Evolutionary conservation across 2,888 invertebrate species (phyloP).

Genomic region (Punctoribates punctum): DNA sequence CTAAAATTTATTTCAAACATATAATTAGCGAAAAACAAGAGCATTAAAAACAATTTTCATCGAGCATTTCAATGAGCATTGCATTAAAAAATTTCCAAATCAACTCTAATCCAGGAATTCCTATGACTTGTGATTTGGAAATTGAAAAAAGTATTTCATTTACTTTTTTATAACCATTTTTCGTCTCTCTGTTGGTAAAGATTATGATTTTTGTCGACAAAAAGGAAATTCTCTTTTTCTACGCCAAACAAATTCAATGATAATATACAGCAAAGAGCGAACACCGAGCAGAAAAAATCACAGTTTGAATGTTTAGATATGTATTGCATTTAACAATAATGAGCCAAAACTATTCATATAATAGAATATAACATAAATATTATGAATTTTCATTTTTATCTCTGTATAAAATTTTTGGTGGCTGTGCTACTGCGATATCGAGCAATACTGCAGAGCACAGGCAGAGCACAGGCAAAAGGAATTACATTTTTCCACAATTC

Average conservation of each 20-base stretch:
- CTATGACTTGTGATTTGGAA: neutral
- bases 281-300: no score
- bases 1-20: no score
- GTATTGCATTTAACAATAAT: conserved; percentile 24
- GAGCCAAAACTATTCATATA: conserved; percentile 25
- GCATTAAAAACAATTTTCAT: no score
- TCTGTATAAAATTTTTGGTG: neutral
- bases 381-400: neutral
- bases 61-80: no score
- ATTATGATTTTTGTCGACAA: neutral
- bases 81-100: no score
- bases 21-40: no score
- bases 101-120: no score
- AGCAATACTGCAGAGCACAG: neutral
- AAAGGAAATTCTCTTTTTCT: no score
- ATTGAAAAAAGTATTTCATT: neutral
- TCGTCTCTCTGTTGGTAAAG: neutral
- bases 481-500: neutral
- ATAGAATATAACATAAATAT: neutral
- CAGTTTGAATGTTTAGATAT: neutral
- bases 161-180: neutral
- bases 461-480: neutral
- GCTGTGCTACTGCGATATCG: no score
- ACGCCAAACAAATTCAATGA: no score
- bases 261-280: no score